Percentiles rank a stretch among this genome's conserved stretches.
phyloP scores from a whole-genome alignment of 2,888 invertebrate genomes.

The Cepaea hortensis region DNA sequence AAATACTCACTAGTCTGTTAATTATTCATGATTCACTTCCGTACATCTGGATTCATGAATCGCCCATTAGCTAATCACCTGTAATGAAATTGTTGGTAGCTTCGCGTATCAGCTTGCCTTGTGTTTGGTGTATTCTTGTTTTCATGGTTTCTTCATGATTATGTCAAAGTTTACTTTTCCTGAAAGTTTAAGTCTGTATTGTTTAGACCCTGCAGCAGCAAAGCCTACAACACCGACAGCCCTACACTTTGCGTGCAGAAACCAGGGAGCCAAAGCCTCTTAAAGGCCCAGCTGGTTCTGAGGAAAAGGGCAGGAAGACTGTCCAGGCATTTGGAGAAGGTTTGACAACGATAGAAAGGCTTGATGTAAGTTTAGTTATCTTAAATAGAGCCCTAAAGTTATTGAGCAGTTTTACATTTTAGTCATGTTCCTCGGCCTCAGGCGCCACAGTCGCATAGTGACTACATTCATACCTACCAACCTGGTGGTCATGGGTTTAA shows the following conservation, averaged over 20 bases:
- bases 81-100: no score
- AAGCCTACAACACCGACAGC: neutral
- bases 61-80: no score
- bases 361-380: constrained; percentile 53
- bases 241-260: neutral
- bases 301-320: constrained; percentile 24
- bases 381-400: no score
- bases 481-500: no score
- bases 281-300: neutral
- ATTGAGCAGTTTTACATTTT: no score
- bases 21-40: no score
- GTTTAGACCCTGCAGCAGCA: constrained; percentile 29
- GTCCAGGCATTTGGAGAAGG: constrained; percentile 56
- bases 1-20: no score
- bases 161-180: constrained; percentile 38
- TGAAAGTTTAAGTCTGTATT: constrained; percentile 47
- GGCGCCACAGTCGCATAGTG: neutral
- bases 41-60: no score
- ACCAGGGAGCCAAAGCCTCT: neutral
- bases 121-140: no score
- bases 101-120: no score
- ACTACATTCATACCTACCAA: no score
- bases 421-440: neutral
- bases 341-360: constrained; percentile 55
- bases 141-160: constrained; percentile 5